These are phyloP conservation scores for Drosophila formosana DNA, from an alignment of 2,888 invertebrate species.

Conservation along the genomic window DNA sequence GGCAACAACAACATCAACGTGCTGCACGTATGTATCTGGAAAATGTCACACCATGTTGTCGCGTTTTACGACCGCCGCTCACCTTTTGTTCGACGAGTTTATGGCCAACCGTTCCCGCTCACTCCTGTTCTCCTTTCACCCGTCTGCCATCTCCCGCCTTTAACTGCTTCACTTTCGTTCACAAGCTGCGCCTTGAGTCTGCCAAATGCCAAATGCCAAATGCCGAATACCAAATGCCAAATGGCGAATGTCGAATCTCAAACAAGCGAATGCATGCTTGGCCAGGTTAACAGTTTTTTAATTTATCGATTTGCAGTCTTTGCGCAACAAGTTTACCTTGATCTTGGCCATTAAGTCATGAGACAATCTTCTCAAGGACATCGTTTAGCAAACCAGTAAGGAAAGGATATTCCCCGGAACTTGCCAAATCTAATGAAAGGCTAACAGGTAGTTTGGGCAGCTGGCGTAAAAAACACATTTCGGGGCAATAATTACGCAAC, in stretches of 20 bases:
- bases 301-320: slow-evolving; percentile 51
- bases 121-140: slow-evolving; percentile 30
- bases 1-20: slow-evolving; percentile 16
- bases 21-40: slow-evolving; percentile 33
- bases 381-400: slow-evolving; percentile 25
- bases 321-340: slow-evolving; percentile 58
- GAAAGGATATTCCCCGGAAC: slow-evolving; percentile 62
- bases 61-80: slow-evolving; percentile 72
- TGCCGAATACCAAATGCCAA: slow-evolving; percentile 13
- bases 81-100: slow-evolving; percentile 74
- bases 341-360: slow-evolving; percentile 42
- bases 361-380: slow-evolving; percentile 57
- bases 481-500: slow-evolving; percentile 53
- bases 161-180: slow-evolving; percentile 70
- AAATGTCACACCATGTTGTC: slow-evolving; percentile 79
- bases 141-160: slow-evolving; percentile 37
- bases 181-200: slow-evolving; percentile 37
- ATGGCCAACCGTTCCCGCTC: slow-evolving; percentile 55
- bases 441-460: slow-evolving; percentile 61
- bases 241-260: slow-evolving; percentile 22
- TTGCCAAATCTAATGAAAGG: slow-evolving; percentile 31
- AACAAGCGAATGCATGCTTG: slow-evolving; percentile 21
- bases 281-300: slow-evolving; percentile 44
- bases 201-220: slow-evolving; percentile 24
- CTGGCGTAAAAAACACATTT: slow-evolving; percentile 65